Evolutionary conservation across 2,113 vertebrate genomes (phyloP), one percentile per base, ranked within the genome.

Genomic region (Naja naja): DNA sequence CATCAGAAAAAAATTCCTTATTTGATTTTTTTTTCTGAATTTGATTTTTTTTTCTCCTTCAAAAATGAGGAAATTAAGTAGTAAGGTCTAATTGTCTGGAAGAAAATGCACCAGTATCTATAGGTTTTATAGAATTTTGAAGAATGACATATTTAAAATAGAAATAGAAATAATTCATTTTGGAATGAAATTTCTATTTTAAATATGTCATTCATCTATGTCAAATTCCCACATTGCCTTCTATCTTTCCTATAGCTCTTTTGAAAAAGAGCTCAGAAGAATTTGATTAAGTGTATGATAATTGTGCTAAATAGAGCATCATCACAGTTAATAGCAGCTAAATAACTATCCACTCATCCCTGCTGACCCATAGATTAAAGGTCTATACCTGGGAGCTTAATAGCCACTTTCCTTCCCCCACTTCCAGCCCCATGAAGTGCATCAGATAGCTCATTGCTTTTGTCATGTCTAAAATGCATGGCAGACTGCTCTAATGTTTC

Each of bases 251-350:
- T 88, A 39, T 89, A 47, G 60, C 55, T 85, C 43, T 64, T 87
- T 27, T 88, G 39, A n/a, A 56, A 43, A 58, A 47, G 69, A 94
- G 16, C 14, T 89, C 49, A 52, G 7, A 25, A n/a, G n/a, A 90
- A 47, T 85, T 92, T 94, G 53, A 94, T 88, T 47, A 69, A 95
- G 95, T 95, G 88, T 94, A 90, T 56, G 95, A 58, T 30, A 64
- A 94, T 94, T 93, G 22, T 64, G 49, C 16, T 74, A 91, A 92
- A 64, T 3, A 93, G 16, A 90, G 92, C 30, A 56, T 92, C 89
- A 69, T 43, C 14, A 69, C 53, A 89, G 5, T 9, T 54, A 56
- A 85, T 64, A 60, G 90, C 89, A 91, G 27, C 58, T 53, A 94
- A 93, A 91, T 14, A 88, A 87, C 2, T 53, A 89, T 22, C n/a